These are phyloP conservation scores for Camelus dromedarius DNA, from an alignment of 2,113 vertebrate species.

Conservation along the genomic window DNA sequence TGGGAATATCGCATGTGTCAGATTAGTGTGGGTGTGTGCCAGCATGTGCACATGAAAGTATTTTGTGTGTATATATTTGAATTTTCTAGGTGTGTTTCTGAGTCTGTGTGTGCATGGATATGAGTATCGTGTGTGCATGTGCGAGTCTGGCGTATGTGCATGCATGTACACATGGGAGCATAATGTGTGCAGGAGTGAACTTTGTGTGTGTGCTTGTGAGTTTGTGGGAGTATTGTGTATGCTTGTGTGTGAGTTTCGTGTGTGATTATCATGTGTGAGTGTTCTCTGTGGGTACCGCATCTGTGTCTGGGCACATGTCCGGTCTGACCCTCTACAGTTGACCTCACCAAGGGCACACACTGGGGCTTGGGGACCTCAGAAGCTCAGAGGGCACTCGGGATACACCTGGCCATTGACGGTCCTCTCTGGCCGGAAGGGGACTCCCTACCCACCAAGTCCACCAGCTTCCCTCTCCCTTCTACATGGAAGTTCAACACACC, in stretches of 20 bases:
- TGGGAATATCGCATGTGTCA: neutral
- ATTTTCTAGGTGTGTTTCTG: neutral
- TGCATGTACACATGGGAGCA: neutral
- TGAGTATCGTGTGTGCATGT: neutral
- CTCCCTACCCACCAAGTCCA: neutral
- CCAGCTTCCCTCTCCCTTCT: too few species aligned
- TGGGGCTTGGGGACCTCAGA: neutral
- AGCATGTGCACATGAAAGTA: fast-evolving
- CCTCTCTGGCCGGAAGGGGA: neutral
- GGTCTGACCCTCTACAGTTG: neutral
- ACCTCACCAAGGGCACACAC: neutral
- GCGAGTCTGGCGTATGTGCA: too few species aligned
- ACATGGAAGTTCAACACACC: fast-evolving
- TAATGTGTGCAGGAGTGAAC: neutral
- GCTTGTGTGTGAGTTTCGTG: neutral
- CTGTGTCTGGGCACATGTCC: fast-evolving
- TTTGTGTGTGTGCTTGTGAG: neutral
- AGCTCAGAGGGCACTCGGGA: too few species aligned
- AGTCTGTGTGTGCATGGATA: neutral
- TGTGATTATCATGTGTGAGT: too few species aligned
- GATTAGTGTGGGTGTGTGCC: neutral
- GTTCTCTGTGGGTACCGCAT: too few species aligned
- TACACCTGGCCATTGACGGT: neutral
- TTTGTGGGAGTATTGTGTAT: neutral
- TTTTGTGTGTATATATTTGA: fast-evolving